Conservation (phyloP, 2,888 invertebrate genomes). For the Gymnocheta viridis region DNA sequence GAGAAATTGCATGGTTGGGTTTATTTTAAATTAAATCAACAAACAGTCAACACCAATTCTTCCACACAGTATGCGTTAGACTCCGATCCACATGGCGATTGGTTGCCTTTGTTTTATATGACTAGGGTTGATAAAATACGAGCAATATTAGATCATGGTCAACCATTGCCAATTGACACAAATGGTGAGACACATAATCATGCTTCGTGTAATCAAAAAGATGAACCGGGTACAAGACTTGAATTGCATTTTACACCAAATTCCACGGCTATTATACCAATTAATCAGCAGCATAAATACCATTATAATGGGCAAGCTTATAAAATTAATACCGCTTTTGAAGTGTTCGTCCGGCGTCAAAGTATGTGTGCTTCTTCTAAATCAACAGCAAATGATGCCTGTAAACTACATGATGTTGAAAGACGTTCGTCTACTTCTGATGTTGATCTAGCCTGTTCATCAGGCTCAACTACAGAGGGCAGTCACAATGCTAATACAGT, state of each 20-base stretch:
- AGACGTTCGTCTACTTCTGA: slow-evolving; percentile 66
- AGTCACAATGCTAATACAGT: slow-evolving; percentile 61
- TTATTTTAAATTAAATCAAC: slow-evolving; percentile 81
- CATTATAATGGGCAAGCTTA: slow-evolving; percentile 77
- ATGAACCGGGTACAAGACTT: slow-evolving; percentile 81
- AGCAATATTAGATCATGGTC: slow-evolving; percentile 81
- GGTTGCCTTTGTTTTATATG: slow-evolving; percentile 81
- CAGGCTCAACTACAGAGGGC: slow-evolving; percentile 46
- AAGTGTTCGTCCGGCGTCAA: slow-evolving; percentile 81
- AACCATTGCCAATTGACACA: slow-evolving; percentile 80
- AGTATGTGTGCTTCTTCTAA: slow-evolving; percentile 77
- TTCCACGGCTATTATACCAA: slow-evolving; percentile 77
- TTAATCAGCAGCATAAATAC: slow-evolving; percentile 77
- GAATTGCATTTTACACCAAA: slow-evolving; percentile 80
- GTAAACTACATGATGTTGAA: slow-evolving; percentile 60
- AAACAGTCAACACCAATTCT: slow-evolving; percentile 78
- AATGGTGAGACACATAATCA: slow-evolving; percentile 75
- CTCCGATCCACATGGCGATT: slow-evolving; percentile 75
- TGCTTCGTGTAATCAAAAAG: slow-evolving; percentile 77
- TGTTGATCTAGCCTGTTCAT: slow-evolving; percentile 54
- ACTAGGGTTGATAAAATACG: slow-evolving; percentile 82
- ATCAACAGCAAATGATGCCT: slow-evolving; percentile 61
- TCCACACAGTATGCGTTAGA: slow-evolving; percentile 72
- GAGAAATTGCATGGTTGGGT: slow-evolving; percentile 81
- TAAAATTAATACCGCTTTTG: slow-evolving; percentile 81